Base-by-base conservation (phyloP, 2,113 vertebrate genomes). In the Symphodus melops region DNA sequence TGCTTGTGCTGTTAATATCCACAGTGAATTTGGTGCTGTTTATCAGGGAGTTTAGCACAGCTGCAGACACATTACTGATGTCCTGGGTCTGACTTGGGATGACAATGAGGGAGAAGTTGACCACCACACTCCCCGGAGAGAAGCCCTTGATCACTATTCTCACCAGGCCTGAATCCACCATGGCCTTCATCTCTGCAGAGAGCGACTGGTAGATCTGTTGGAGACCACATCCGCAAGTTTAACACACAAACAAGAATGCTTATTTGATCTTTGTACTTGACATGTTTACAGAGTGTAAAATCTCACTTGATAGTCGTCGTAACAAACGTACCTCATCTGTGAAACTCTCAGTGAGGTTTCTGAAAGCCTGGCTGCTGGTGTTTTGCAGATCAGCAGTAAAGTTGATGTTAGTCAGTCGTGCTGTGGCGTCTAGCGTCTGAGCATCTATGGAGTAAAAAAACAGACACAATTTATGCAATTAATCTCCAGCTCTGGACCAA, bases 71-170 rank as follows among this genome's bases (percentile, higher is more conserved):
- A 0, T 77, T 83, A 9, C 0, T 28, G 69, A 91, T 85, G 59
- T 85, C 53, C 17, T 82, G 61, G 16, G 79, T 83, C 89, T 86
- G 25, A 33, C 61, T 88, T 7, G 82, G 71, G 1, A 57, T 59
- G 41, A 95, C 61, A 75, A 94, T 79, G n/a, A 98, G 17, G 46
- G 10, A 56, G 51, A 96, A 96, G 44, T 81, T 83, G 23, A 96
- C 92, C 53, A 95, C 86, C 0, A 96, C 75, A 2, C 96, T 97
- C 62, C 96, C 96, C 0, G 55, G 83, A 54, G 82, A 77, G 21
- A 97, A 57, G 33, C 81, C 14, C 0, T 1, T 92, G 75, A 98
- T 69, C 63, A 92, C 59, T 23, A 98, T 70, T 60, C 79, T 87
- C 67, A 97, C 83, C 62, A 84, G 55, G 0, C 89, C 90, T 0